Percentiles rank a stretch among this genome's conserved stretches.
Conservation (phyloP, 2,888 invertebrate species). For the Orchestes rusci region DNA sequence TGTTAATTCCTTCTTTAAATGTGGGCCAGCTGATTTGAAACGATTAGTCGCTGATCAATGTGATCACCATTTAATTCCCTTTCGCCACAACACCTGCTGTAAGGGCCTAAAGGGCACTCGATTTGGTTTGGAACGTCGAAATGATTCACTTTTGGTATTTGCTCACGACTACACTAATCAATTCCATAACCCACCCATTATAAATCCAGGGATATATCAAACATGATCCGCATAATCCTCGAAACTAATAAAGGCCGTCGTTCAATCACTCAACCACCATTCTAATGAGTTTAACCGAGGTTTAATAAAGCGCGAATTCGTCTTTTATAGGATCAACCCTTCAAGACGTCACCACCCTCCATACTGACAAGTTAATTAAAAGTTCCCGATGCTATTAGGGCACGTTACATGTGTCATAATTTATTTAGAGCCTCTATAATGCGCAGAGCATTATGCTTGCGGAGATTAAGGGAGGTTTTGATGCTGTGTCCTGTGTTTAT, state of each 20-base stretch:
- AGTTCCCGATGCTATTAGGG: background rate
- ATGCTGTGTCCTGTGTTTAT: too few species aligned
- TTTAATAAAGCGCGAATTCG: slow-evolving; percentile 21
- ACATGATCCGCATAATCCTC: slow-evolving; percentile 7
- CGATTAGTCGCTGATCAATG: slow-evolving; percentile 18
- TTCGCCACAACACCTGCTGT: slow-evolving; percentile 20
- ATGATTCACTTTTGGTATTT: too few species aligned
- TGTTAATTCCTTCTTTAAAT: slow-evolving; percentile 17
- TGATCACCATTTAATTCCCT: slow-evolving; percentile 22
- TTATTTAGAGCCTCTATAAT: slow-evolving; percentile 4
- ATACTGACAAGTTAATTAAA: slow-evolving; percentile 21
- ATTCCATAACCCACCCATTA: background rate
- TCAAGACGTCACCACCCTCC: slow-evolving; percentile 14
- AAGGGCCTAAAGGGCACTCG: slow-evolving; percentile 12
- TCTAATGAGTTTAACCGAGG: slow-evolving; percentile 18
- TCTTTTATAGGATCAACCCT: slow-evolving; percentile 22
- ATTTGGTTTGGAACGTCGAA: too few species aligned
- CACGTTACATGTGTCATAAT: slow-evolving; percentile 7
- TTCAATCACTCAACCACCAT: slow-evolving; percentile 6
- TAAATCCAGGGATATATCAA: background rate
- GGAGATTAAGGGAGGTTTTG: too few species aligned
- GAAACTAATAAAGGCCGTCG: slow-evolving; percentile 12
- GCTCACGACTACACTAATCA: too few species aligned
- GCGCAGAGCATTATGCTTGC: too few species aligned
- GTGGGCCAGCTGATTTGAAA: slow-evolving; percentile 20